Evolutionary conservation across 2,797 vertebrate genomes (phyloP), one percentile per base, ranked within the genome.

Genomic region (Bradypus variegatus): DNA sequence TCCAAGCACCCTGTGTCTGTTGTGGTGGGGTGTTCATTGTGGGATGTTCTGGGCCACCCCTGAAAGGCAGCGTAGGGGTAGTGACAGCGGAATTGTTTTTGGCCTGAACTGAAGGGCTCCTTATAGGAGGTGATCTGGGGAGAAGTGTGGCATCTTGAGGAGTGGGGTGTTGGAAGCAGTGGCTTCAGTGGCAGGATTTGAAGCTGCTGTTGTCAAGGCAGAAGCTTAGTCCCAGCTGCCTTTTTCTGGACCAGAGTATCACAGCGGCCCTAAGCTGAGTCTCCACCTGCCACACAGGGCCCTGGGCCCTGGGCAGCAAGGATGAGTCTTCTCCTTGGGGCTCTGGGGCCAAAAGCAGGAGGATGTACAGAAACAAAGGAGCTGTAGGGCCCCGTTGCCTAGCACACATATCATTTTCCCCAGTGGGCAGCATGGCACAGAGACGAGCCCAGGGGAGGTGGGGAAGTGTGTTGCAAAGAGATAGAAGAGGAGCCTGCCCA

Each of bases 361-460:
- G 65, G 79, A 29, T 80, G 60, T 27, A 55, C 55, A 29, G n/a
- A 64, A 48, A 77, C 29, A 73, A 48, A 88, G 85, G 91, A 81
- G 73, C 94, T 53, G 10, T 69, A 87, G 55, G 91, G 53, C 80
- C 69, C 55, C 5, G 96, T 96, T 96, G 89, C 96, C 89, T 96
- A 92, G 96, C 64, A 29, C 58, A 41, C 38, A 36, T 76, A 64
- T 18, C 6, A 3, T 72, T 89, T 90, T 81, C 79, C 77, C 93
- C 65, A 88, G 55, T 79, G 93, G 84, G 21, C 73, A 86, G 77
- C 6, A 4, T 23, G 62, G 65, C 53, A 55, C 67, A 58, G 88
- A 15, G 72, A 80, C 41, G 79, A 82, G 36, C 90, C 29, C 29
- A 14, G 65, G 84, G 77, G 88, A 70, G 50, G 11, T 7, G 38